These are phyloP conservation scores for Alviniconcha strummeri DNA, from an alignment of 2,888 invertebrate species.

Conservation along the genomic window DNA sequence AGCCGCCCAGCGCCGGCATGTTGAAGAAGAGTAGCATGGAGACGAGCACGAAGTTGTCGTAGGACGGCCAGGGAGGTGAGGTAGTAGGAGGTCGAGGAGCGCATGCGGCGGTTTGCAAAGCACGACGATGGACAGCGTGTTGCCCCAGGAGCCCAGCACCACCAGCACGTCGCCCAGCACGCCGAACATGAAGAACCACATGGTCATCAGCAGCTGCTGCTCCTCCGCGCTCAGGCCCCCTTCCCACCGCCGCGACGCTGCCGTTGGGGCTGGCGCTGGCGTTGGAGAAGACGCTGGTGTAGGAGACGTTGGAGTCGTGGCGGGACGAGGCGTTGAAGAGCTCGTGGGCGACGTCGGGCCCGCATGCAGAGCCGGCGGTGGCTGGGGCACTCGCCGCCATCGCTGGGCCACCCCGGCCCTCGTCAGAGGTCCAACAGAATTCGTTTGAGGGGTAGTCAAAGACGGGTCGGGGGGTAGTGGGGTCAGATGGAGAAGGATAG, in stretches of 20 bases:
- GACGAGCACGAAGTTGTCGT: slow-evolving; percentile 92
- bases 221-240: background rate
- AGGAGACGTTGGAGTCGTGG: slow-evolving; percentile 15
- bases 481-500: no score
- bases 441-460: no score
- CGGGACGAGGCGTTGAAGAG: background rate
- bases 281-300: slow-evolving; percentile 3
- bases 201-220: background rate
- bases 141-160: slow-evolving; percentile 79
- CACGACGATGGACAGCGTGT: slow-evolving; percentile 69
- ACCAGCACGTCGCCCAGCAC: slow-evolving; percentile 92
- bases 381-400: background rate
- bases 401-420: no score
- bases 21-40: slow-evolving; percentile 69
- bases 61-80: slow-evolving; percentile 92
- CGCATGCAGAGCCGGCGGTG: background rate
- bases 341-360: background rate
- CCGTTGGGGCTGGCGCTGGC: slow-evolving; percentile 5
- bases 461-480: no score
- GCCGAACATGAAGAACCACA: slow-evolving; percentile 84
- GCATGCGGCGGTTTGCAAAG: slow-evolving; percentile 85
- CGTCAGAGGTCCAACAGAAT: no score
- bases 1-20: slow-evolving; percentile 56
- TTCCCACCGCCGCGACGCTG: background rate
- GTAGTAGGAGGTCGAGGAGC: slow-evolving; percentile 95